phyloP scores from a whole-genome alignment of 2,797 vertebrate genomes.

The Trachops cirrhosus region DNA sequence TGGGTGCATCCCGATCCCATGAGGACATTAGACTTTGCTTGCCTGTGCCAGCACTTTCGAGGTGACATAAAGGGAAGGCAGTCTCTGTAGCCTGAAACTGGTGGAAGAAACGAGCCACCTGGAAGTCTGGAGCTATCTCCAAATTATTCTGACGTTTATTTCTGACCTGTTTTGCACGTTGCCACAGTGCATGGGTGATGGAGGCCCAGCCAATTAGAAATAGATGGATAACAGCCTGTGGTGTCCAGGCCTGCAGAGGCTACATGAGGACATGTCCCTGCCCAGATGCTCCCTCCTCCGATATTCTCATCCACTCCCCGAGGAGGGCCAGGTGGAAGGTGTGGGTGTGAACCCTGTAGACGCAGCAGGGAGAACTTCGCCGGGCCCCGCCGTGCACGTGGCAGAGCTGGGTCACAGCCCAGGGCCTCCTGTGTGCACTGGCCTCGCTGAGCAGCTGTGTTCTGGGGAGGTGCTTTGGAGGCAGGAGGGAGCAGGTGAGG shows the following conservation, averaged over 20 bases:
- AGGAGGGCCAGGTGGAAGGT: background rate
- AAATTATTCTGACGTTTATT: background rate
- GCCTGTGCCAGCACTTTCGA: fast-evolving
- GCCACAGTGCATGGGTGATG: too few species aligned
- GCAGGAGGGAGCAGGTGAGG: background rate
- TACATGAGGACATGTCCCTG: background rate
- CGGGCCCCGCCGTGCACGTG: fast-evolving
- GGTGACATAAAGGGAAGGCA: fast-evolving
- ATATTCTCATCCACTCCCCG: background rate
- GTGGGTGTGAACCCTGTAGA: background rate
- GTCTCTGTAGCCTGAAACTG: fast-evolving
- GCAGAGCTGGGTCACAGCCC: background rate
- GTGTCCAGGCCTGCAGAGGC: background rate
- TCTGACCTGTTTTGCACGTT: background rate
- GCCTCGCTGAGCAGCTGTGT: fast-evolving
- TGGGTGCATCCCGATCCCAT: fast-evolving
- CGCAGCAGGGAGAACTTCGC: too few species aligned
- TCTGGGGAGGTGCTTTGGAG: too few species aligned
- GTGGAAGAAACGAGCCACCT: background rate
- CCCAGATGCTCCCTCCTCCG: background rate
- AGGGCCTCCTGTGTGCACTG: fast-evolving
- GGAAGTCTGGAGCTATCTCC: too few species aligned
- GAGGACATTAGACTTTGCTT: fast-evolving
- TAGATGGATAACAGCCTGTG: fast-evolving
- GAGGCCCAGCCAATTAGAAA: background rate